Base-by-base conservation (phyloP, 2,797 vertebrate species). In the Morus bassanus region DNA sequence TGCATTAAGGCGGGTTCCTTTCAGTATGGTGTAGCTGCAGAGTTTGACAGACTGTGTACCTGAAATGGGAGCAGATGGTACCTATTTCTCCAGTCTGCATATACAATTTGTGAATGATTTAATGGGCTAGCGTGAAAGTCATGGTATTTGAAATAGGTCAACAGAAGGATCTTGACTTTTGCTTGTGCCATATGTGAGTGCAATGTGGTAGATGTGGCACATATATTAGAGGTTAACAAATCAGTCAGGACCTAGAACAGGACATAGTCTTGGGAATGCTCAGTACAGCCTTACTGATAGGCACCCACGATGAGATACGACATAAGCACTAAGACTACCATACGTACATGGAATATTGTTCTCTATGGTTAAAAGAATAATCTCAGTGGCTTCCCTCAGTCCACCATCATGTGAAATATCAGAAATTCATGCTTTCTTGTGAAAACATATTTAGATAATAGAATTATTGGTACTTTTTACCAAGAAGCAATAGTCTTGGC, bases 321-420 rank as follows among this genome's bases (percentile, higher is more conserved):
- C 76, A 11, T 5, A n/a, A 61, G 33, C 39, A 7, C 51, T n/a
- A 61, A 56, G 35, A 39, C 15, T 33, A 8, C 6, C 33, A 54
- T 18, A 9, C 0, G 1, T 7, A 35, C 18, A 30, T 0, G 0
- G 16, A 72, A 25, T 25, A 61, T 31, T 45, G 22, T 13, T 67
- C 28, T 60, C 21, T 22, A 5, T 6, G 9, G 11, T 30, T 65
- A 21, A 57, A 80, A 61, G 21, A 88, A 35, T 24, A 15, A 46
- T 23, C 37, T 37, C 54, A 76, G 18, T 5, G 18, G 59, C 46
- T 80, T 82, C 19, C 41, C 14, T 57, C 43, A 43, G 35, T 33
- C 15, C 27, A 69, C 16, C 4, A 8, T 51, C 12, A 21, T 4
- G 30, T 14, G 27, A 85, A 82, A 88, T 31, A 85, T 4, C 5